phyloP scores from a whole-genome alignment of 2,113 vertebrate genomes.

The Ceyx melanurus region DNA sequence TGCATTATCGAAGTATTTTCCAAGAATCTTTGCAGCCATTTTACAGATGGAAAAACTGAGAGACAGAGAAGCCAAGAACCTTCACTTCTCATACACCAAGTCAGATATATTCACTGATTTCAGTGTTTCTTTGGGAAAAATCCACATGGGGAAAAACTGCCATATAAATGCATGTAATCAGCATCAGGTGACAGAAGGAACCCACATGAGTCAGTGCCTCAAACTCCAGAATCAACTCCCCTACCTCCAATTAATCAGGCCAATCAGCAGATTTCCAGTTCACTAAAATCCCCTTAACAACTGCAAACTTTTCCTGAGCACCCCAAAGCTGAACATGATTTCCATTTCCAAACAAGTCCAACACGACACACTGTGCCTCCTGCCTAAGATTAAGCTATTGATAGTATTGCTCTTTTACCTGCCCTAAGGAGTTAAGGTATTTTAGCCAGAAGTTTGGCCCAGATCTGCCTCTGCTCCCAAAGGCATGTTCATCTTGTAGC shows the following conservation, averaged over 20 bases:
- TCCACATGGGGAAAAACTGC: neutral
- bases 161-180: neutral
- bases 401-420: neutral
- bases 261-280: neutral
- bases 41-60: neutral
- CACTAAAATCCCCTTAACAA: neutral
- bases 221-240: neutral
- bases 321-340: neutral
- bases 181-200: neutral
- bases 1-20: neutral
- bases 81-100: neutral
- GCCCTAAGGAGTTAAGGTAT: neutral
- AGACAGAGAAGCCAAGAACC: neutral
- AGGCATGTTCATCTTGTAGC: neutral
- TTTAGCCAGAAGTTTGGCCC: neutral
- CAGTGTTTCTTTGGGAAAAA: neutral
- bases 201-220: fast-evolving
- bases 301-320: neutral
- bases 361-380: neutral
- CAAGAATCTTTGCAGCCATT: neutral
- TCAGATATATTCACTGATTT: neutral
- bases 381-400: neutral
- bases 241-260: neutral
- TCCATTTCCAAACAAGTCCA: neutral
- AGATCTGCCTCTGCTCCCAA: neutral